phyloP scores from a whole-genome alignment of 2,797 vertebrate genomes.

The Lepilemur septentrionalis region DNA sequence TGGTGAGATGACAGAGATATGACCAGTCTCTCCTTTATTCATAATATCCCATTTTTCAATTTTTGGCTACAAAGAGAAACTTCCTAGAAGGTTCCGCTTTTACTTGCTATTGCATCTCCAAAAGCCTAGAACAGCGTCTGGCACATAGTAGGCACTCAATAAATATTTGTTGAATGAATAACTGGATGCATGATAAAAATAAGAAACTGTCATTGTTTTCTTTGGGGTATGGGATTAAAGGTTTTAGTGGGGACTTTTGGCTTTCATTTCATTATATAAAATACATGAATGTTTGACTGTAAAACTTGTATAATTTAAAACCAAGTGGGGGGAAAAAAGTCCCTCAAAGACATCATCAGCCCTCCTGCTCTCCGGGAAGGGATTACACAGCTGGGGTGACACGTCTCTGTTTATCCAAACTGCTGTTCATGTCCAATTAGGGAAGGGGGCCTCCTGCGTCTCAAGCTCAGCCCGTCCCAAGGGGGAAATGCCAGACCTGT shows the following conservation, averaged over 20 bases:
- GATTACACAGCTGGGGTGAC: slow-evolving; percentile 33
- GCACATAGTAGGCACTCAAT: neutral
- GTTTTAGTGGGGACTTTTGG: neutral
- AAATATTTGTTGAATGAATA: neutral
- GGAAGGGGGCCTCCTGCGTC: slow-evolving; percentile 66
- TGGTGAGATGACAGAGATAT: neutral
- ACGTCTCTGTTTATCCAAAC: slow-evolving; percentile 79
- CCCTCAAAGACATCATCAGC: slow-evolving; percentile 41
- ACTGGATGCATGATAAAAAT: neutral
- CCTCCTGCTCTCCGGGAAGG: neutral
- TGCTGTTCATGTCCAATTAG: slow-evolving; percentile 82
- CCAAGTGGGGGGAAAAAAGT: neutral
- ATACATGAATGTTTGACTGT: neutral
- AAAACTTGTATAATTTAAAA: neutral
- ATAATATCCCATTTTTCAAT: neutral
- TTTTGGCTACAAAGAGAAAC: neutral
- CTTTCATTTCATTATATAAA: neutral
- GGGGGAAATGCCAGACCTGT: slow-evolving; percentile 81
- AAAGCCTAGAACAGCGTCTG: neutral
- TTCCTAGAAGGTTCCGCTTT: neutral
- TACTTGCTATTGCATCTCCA: neutral
- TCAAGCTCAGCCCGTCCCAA: slow-evolving; percentile 76
- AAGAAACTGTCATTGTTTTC: neutral
- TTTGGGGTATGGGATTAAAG: neutral
- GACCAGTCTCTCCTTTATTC: too few relatives aligned